Base-by-base conservation (phyloP, 2,888 invertebrate genomes). In the Oscheius sp. region DNA sequence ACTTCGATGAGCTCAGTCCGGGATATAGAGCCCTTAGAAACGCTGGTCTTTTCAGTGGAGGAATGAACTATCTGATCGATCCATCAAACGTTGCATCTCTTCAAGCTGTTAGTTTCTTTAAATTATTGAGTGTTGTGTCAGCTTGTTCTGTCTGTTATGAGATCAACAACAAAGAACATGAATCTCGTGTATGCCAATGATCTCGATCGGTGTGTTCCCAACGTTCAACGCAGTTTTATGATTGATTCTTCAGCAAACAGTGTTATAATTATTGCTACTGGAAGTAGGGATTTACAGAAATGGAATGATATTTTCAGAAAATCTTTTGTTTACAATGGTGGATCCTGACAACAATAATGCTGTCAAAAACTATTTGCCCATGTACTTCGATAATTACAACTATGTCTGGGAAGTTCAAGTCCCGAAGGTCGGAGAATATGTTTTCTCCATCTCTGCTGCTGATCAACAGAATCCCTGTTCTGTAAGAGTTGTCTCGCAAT, bases 401-500 rank as follows among this genome's bases (percentile, higher is more conserved):
- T 51, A 64, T 44, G 22, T 51, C 12, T 64, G 38, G 24, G 64
- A 64, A 20, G 41, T 54, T 3, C n/a, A 20, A 2, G 0, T 1
- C 2, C 26, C 41, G 1, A 50, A 50, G 14, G n/a, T 17, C 17
- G 64, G 65, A 36, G 44, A 68, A 24, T 68, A 70, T 51, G 24
- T 76, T 38, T 76, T 56, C 66, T 22, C 33, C 14, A 41, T 74
- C 41, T 3, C 20, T 4, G 24, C 51, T 1, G 51, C 50, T 2
- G 17, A 50, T 20, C 56, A 24, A 24, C 57, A 45, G 20, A 22
- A 49, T 14, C 36, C 54, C 30, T 81, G 81, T 64, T 74, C 76
- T 8, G 77, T 74, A 69, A 74, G 81, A 24, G 75, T 81, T 22
- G 67, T 75, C 59, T 73, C 77, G n/a, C 71, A 74, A 32, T 78